These are phyloP conservation scores for Rafetus swinhoei DNA, from an alignment of 2,113 vertebrate genomes.

Conservation along the genomic window DNA sequence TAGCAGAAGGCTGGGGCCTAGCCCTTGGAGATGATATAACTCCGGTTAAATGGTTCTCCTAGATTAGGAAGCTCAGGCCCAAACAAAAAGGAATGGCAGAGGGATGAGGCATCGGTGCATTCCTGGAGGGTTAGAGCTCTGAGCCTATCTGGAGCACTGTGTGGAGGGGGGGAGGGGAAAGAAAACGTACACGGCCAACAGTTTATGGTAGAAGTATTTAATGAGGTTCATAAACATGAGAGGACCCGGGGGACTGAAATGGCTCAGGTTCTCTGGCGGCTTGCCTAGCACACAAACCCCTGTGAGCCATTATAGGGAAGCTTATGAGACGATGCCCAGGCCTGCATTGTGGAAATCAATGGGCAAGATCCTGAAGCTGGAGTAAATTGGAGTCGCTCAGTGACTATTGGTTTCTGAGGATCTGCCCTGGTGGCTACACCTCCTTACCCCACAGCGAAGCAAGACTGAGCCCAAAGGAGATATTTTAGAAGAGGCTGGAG, in stretches of 20 bases:
- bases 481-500: not conserved
- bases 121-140: not conserved
- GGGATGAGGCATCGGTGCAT: not conserved
- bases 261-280: accelerated
- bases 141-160: not conserved
- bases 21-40: not conserved
- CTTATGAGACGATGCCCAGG: not conserved
- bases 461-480: not conserved
- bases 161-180: not conserved
- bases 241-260: not conserved
- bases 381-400: not conserved
- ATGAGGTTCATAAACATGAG: not conserved
- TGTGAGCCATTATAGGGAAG: not conserved
- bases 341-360: not conserved
- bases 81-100: not conserved
- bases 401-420: not conserved
- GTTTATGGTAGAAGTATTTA: not conserved
- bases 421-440: not conserved
- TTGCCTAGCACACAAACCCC: not conserved
- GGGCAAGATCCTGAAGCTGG: not conserved
- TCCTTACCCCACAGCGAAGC: not conserved
- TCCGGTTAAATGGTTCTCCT: not conserved
- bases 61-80: not conserved
- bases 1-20: not conserved
- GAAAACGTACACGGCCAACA: accelerated